Conservation (phyloP, 2,797 vertebrate genomes). For the Parauchenoglanis ngamensis region DNA sequence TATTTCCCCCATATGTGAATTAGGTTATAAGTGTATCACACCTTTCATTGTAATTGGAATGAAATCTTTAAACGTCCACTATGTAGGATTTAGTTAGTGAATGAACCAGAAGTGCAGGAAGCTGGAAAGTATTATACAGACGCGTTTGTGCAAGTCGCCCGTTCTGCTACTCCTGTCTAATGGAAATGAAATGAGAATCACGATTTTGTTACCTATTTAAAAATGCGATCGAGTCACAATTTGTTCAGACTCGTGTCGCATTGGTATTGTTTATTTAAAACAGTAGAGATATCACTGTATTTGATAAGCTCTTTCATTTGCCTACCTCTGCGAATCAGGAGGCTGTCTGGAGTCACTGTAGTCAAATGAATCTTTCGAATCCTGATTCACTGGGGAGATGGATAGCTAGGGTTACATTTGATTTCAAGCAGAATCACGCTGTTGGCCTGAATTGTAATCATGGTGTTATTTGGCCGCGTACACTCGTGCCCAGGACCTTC, state of each 20-base stretch:
- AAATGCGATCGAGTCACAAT: too few relatives aligned
- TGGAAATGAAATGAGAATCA: background rate
- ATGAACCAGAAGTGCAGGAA: background rate
- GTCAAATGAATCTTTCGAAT: background rate
- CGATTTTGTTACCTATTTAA: background rate
- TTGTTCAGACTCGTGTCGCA: too few relatives aligned
- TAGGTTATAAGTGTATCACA: background rate
- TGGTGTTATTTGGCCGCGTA: conserved; percentile 34
- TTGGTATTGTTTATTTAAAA: too few relatives aligned
- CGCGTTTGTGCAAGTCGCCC: background rate
- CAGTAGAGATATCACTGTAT: background rate
- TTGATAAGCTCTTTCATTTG: background rate
- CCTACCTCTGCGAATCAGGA: background rate
- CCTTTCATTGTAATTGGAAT: background rate
- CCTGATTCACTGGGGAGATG: background rate
- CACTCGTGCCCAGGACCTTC: conserved; percentile 31
- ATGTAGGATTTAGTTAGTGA: background rate
- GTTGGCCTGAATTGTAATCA: background rate
- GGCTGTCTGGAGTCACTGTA: background rate
- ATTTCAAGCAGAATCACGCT: background rate
- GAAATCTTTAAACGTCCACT: background rate
- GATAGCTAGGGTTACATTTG: background rate
- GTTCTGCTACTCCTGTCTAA: background rate
- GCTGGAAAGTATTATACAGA: background rate
- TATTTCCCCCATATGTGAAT: background rate